A percentile compares a stretch with the other conserved stretches of the same genome.
phyloP scores from a whole-genome alignment of 2,113 vertebrate genomes.

The Rhabdornis inornatus region DNA sequence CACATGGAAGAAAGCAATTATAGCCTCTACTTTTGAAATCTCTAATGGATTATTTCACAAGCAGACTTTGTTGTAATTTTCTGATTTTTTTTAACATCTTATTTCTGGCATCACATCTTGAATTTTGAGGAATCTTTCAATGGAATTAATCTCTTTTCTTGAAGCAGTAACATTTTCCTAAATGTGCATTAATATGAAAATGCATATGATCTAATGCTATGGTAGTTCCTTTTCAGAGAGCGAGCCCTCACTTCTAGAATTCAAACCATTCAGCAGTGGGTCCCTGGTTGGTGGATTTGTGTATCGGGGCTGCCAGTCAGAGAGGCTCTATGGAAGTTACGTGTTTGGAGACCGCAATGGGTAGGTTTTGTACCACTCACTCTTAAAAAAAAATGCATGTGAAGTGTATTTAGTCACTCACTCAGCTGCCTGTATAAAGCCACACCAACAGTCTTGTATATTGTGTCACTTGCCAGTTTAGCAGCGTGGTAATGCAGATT shows the following conservation, averaged over 20 bases:
- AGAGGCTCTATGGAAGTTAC: constrained; percentile 93
- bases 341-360: constrained; percentile 94
- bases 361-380: constrained; percentile 68
- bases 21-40: background rate
- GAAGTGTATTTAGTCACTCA: background rate
- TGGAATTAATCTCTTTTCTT: background rate
- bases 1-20: background rate
- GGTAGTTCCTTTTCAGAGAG: constrained; percentile 83
- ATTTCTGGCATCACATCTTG: background rate
- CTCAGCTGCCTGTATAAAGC: background rate
- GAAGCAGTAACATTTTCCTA: background rate
- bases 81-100: background rate
- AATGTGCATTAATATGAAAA: background rate
- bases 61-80: background rate
- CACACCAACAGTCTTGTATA: background rate
- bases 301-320: constrained; percentile 95
- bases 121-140: background rate
- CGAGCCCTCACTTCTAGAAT: constrained; percentile 90
- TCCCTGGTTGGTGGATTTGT: constrained; percentile 92
- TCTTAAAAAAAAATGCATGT: background rate
- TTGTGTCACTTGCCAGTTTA: background rate
- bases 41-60: background rate
- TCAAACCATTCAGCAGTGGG: constrained; percentile 87
- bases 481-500: background rate
- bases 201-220: constrained; percentile 59